Conservation (phyloP, 2,888 invertebrate species). For the Uloborus plumipes region DNA sequence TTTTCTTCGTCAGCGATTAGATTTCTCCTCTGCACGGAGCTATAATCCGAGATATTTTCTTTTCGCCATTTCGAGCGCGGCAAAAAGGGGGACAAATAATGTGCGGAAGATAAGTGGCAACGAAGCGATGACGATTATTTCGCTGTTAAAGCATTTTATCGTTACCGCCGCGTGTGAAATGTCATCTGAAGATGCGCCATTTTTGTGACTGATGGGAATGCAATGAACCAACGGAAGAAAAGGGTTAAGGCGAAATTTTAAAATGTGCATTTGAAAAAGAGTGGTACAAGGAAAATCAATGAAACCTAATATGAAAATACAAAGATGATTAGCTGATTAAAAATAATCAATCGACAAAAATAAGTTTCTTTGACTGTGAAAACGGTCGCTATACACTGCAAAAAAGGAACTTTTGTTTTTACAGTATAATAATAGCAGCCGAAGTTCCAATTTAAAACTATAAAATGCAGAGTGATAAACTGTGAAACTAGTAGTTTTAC, state of each 20-base stretch:
- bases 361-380: no score
- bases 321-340: no score
- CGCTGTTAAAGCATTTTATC: constrained; percentile 33
- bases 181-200: constrained; percentile 35
- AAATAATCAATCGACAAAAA: no score
- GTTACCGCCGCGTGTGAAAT: constrained; percentile 56
- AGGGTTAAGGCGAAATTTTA: neutral
- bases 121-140: constrained; percentile 55
- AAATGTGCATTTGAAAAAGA: no score
- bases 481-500: no score
- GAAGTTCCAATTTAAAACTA: no score
- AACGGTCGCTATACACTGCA: no score
- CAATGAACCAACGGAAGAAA: neutral
- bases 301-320: no score
- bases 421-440: no score
- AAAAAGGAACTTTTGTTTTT: no score
- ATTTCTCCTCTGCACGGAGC: constrained; percentile 28
- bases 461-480: no score
- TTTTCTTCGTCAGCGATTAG: constrained; percentile 54
- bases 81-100: constrained; percentile 12
- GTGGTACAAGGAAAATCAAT: no score
- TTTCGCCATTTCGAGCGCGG: constrained; percentile 4
- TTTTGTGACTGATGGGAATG: neutral
- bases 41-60: constrained; percentile 52
- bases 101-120: constrained; percentile 24